Evolutionary conservation across 2,113 vertebrate species (phyloP).

Genomic region (Perca flavescens): DNA sequence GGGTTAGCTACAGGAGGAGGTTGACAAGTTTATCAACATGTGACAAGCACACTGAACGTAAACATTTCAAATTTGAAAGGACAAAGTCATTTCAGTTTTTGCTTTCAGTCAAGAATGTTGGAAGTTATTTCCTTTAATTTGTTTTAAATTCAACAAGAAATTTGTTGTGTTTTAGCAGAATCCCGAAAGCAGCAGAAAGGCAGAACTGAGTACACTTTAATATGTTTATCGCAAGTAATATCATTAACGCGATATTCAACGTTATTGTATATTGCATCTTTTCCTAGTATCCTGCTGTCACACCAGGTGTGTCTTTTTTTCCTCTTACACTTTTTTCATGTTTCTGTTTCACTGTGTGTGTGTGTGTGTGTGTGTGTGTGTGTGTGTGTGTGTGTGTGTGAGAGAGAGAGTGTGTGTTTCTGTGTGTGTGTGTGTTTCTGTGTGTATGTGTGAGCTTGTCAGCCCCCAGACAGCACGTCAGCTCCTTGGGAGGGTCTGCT

Average conservation of each 20-base stretch:
- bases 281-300: no score
- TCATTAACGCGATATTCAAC: no score
- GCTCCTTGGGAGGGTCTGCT: conserved; percentile 38
- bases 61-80: neutral
- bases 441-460: conserved; percentile 23
- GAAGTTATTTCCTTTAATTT: no score
- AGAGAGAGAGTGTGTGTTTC: neutral
- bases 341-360: neutral
- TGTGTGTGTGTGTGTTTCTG: neutral
- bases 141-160: no score
- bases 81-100: neutral
- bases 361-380: neutral
- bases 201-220: no score
- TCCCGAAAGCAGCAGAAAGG: no score
- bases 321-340: no score
- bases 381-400: neutral
- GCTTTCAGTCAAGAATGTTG: conserved; percentile 2
- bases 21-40: conserved; percentile 9
- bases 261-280: no score
- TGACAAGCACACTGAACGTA: neutral
- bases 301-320: no score
- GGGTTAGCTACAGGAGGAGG: neutral
- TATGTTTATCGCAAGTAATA: no score
- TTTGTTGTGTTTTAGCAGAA: no score
- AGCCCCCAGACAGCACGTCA: conserved; percentile 27